phyloP scores from a whole-genome alignment of 1,140 invertebrate species.

The Tachypleus tridentatus region DNA sequence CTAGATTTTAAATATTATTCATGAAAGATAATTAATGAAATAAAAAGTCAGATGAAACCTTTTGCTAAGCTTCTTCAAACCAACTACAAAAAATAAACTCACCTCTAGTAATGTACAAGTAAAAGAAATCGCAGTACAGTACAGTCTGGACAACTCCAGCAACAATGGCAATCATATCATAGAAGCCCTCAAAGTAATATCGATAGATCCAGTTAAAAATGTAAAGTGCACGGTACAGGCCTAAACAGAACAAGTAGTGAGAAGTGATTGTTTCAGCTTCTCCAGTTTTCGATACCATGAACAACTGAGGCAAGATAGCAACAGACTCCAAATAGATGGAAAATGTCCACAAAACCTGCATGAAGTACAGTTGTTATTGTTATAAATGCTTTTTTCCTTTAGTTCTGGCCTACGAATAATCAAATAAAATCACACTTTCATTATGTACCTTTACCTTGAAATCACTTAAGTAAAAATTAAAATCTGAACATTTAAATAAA shows the following conservation, averaged over 20 bases:
- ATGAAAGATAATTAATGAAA: too few species aligned
- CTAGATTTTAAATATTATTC: too few species aligned
- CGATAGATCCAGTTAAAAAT: constrained; percentile 98
- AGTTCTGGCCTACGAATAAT: too few species aligned
- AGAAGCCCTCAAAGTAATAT: constrained; percentile 84
- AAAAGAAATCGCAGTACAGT: constrained; percentile 99
- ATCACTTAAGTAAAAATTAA: too few species aligned
- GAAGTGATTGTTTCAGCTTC: constrained; percentile 99
- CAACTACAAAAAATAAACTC: neutral
- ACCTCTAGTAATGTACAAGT: constrained; percentile 96
- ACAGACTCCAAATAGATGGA: constrained; percentile 99
- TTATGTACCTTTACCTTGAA: too few species aligned
- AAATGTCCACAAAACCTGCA: constrained; percentile 91
- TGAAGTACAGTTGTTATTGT: too few species aligned
- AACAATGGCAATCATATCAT: constrained; percentile 92
- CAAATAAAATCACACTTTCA: too few species aligned
- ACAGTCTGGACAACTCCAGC: constrained; percentile 95
- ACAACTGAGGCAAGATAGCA: constrained; percentile 95
- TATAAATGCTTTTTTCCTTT: too few species aligned
- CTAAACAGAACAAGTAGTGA: constrained; percentile 97
- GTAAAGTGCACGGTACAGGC: constrained; percentile 91
- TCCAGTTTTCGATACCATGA: constrained; percentile 97
- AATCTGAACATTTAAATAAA: too few species aligned
- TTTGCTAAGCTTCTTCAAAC: too few species aligned
- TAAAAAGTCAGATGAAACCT: too few species aligned